These are phyloP conservation scores for Fratercula arctica DNA, from an alignment of 2,797 vertebrate genomes.

Conservation along the genomic window DNA sequence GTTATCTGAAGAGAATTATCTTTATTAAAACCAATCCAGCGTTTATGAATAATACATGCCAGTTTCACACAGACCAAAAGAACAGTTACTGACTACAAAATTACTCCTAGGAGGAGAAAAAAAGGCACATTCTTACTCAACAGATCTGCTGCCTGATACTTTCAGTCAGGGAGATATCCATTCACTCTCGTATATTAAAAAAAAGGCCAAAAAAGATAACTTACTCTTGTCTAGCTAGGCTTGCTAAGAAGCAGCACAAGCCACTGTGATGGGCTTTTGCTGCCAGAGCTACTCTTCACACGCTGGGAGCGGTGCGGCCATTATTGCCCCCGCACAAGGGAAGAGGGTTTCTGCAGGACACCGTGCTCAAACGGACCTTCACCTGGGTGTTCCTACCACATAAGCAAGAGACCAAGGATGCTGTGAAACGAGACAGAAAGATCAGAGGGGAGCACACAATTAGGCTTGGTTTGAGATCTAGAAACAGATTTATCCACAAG, in stretches of 20 bases:
- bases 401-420: neutral
- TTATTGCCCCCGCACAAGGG: neutral
- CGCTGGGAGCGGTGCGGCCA: rapidly evolving
- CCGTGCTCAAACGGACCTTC: neutral
- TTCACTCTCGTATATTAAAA: neutral
- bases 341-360: neutral
- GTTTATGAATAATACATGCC: conserved; percentile 5
- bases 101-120: neutral
- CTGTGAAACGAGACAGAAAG: neutral
- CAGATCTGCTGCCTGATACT: neutral
- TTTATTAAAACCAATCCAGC: conserved; percentile 8
- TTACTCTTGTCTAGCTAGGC: neutral
- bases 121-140: neutral
- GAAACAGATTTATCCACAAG: neutral
- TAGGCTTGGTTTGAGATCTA: neutral
- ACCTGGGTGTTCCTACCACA: neutral
- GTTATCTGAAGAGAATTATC: conserved; percentile 21
- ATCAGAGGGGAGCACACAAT: neutral
- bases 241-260: neutral
- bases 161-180: neutral
- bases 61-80: neutral
- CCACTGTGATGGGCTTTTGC: neutral
- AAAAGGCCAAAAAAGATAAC: neutral
- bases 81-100: neutral
- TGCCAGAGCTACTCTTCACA: neutral